phyloP scores from a whole-genome alignment of 2,888 invertebrate genomes.

The Catotricha subobsoleta region DNA sequence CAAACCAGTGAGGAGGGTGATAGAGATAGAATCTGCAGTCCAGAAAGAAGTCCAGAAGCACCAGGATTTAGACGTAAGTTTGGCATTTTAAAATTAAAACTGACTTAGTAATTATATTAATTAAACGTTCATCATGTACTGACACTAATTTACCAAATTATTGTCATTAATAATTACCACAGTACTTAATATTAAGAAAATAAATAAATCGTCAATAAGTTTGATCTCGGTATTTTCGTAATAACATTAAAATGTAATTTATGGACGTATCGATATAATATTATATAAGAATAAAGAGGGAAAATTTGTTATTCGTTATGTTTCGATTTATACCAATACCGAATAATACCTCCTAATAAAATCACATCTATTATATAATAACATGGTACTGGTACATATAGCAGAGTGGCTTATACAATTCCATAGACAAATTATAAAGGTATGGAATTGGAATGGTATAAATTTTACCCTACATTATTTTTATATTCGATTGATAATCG shows the following conservation, averaged over 20 bases:
- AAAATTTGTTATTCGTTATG: not conserved
- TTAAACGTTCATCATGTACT: too few species aligned
- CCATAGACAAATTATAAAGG: too few species aligned
- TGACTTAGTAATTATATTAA: too few species aligned
- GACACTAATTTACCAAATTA: not conserved
- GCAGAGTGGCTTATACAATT: too few species aligned
- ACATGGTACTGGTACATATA: too few species aligned
- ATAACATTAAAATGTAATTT: conserved; percentile 3
- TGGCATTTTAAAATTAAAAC: not conserved
- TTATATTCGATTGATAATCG: not conserved
- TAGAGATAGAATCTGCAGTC: conserved; percentile 28
- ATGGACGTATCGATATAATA: not conserved
- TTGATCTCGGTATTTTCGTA: too few species aligned
- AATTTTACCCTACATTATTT: not conserved
- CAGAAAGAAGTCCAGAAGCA: conserved; percentile 28
- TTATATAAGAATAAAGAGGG: not conserved
- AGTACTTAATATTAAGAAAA: too few species aligned
- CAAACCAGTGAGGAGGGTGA: conserved; percentile 40
- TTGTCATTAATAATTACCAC: not conserved
- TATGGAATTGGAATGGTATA: too few species aligned
- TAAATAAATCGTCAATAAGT: too few species aligned
- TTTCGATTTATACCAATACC: too few species aligned
- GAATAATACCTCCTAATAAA: too few species aligned
- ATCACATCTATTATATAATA: too few species aligned
- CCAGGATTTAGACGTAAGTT: conserved; percentile 42